Base-by-base conservation (phyloP, 2,797 vertebrate genomes). In the Gephyroberyx darwinii region DNA sequence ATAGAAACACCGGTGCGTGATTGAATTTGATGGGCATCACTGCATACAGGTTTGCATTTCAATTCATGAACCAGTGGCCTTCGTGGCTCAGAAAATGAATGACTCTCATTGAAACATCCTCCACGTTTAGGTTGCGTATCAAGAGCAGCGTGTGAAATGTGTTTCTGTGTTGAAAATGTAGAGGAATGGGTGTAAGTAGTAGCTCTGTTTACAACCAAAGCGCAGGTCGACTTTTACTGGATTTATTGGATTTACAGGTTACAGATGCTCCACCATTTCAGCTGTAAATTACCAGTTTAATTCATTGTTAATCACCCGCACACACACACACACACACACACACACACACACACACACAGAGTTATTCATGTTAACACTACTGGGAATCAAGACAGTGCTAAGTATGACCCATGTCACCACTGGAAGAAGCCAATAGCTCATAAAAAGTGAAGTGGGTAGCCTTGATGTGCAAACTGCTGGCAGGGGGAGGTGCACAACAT, bases 361-460 rank as follows among this genome's bases (percentile, higher is more conserved):
- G 13, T 47, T 16, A 61, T 65, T 19, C 43, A 57, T 2, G 8
- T 43, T 19, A 62, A 19, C 45, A 37, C 41, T 39, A 9, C 19
- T 41, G 30, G 4, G 26, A 58, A 35, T 50, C 17, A 35, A 35
- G 17, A 14, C 57, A 31, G 26, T 8, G 41, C 14, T 26, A 14
- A 17, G 16, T n/a, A 22, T 12, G 41, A 43, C 41, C 16, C 7
- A 13, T 52, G 20, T 54, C 39, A 60, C 33, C 19, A 33, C 8
- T 26, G 26, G 26, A 26, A 26, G 56, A 31, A 33, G 8, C 58
- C 57, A 54, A 14, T 13, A 30, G 33, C 37, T 70, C 55, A 55
- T 41, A 65, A 56, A 56, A 67, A 67, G 65, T 47, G 37, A 67
- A 50, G 55, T 37, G 50, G 16, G 30, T 9, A 73, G 16, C 14